Evolutionary conservation across 2,888 invertebrate genomes (phyloP), one percentile per base, ranked within the genome.

Genomic region (Fragum whitleyi): DNA sequence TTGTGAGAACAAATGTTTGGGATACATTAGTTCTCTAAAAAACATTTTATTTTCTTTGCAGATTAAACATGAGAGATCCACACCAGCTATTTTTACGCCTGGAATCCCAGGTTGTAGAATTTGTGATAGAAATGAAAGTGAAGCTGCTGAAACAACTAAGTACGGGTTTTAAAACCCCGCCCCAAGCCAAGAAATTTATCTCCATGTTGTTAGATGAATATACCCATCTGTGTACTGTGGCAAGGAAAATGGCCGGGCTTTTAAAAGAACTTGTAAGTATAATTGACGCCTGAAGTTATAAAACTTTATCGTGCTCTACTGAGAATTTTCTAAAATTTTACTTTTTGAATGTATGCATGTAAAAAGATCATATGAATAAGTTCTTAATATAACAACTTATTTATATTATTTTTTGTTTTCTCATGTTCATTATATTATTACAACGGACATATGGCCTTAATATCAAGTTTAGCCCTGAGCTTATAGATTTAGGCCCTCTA

Each of bases 11-110:
- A n/a, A n/a, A n/a, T n/a, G n/a, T n/a, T n/a, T n/a, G n/a, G n/a
- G n/a, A n/a, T n/a, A n/a, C n/a, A n/a, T n/a, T n/a, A n/a, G n/a
- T n/a, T n/a, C n/a, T n/a, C n/a, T n/a, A n/a, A n/a, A n/a, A n/a
- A n/a, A n/a, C n/a, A 9, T 36, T 36, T 9, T 36, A 6, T 36
- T 36, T 36, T 36, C 32, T 9, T 47, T 32, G 39, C 86, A 94
- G 94, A 80, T 87, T 94, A 55, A 93, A 93, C 85, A 86, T 86
- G 42, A 88, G 93, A 61, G 96, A 96, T 94, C 95, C 96, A 47
- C 96, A 96, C 92, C 96, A 96, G 91, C 94, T 96, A 81, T 96
- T 95, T 90, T 94, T 96, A 91, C 95, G 96, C 89, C 93, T 96
- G 85, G 95, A 96, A 89, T 95, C 95, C 74, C 95, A 96, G 90